Conservation (phyloP, 2,113 vertebrate genomes). For the Miniopterus natalensis region DNA sequence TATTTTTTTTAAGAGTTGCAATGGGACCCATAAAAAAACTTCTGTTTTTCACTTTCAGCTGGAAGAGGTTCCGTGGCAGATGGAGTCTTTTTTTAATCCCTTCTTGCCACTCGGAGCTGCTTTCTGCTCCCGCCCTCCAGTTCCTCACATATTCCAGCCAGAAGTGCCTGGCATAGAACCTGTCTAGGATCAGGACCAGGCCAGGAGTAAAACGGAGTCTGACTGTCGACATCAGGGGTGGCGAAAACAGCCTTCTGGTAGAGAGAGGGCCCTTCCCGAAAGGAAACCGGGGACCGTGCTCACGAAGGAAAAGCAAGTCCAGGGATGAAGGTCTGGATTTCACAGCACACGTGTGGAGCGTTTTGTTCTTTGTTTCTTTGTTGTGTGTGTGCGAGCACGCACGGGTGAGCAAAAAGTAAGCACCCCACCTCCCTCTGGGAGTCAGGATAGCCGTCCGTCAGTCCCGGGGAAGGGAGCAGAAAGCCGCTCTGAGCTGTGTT, state of each 20-base stretch:
- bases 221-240: conserved; percentile 73
- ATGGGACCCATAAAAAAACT: conserved; percentile 28
- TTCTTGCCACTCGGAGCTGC: conserved; percentile 63
- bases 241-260: conserved; percentile 23
- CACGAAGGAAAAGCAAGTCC: conserved; percentile 21
- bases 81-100: conserved; percentile 68
- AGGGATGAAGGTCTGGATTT: background rate
- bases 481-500: conserved; percentile 17
- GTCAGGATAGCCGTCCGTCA: conserved; percentile 72
- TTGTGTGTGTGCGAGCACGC: background rate
- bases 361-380: background rate
- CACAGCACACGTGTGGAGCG: background rate
- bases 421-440: conserved; percentile 53
- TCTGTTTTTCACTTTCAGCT: conserved; percentile 72
- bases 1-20: conserved; percentile 48
- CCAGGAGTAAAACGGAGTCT: conserved; percentile 78
- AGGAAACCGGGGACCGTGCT: background rate
- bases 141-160: conserved; percentile 76
- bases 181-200: conserved; percentile 74
- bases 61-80: conserved; percentile 73
- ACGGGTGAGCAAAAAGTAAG: background rate
- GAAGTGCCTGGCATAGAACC: conserved; percentile 71
- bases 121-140: conserved; percentile 58
- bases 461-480: conserved; percentile 65
- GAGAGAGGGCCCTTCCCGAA: conserved; percentile 56